These are phyloP conservation scores for Rhyacophila evoluta DNA, from an alignment of 2,888 invertebrate species.

Conservation along the genomic window DNA sequence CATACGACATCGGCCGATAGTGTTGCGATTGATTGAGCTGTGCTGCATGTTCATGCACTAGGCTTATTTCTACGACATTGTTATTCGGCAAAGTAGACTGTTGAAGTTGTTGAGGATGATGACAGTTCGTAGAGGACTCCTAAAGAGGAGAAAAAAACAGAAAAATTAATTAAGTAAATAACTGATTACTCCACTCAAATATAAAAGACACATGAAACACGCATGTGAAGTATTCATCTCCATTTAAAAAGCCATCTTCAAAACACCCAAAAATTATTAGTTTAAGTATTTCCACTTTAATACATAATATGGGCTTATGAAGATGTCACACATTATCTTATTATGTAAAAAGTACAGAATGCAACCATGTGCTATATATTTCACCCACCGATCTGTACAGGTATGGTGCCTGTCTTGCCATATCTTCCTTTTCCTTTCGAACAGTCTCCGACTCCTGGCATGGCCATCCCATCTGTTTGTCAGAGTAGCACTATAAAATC, in stretches of 20 bases:
- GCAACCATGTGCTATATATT: neutral
- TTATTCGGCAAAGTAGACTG: conserved; percentile 20
- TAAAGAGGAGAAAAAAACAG: neutral
- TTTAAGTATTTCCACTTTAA: no score
- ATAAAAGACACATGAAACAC: no score
- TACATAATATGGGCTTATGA: no score
- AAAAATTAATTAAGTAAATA: neutral
- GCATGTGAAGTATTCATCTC: no score
- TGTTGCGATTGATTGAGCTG: neutral
- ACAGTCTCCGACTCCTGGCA: neutral
- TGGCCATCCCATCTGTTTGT: neutral
- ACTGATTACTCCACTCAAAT: no score
- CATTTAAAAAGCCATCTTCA: no score
- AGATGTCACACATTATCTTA: no score
- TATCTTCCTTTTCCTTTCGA: neutral
- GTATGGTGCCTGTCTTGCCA: neutral
- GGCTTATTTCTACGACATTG: conserved; percentile 38
- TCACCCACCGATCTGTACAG: neutral
- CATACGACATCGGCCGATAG: neutral
- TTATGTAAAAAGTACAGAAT: neutral
- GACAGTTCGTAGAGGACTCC: neutral
- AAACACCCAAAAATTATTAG: no score
- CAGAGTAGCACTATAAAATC: neutral
- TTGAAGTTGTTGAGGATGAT: neutral
- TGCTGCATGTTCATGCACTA: conserved; percentile 20